phyloP scores from a whole-genome alignment of 2,113 vertebrate species.

The Perca flavescens region DNA sequence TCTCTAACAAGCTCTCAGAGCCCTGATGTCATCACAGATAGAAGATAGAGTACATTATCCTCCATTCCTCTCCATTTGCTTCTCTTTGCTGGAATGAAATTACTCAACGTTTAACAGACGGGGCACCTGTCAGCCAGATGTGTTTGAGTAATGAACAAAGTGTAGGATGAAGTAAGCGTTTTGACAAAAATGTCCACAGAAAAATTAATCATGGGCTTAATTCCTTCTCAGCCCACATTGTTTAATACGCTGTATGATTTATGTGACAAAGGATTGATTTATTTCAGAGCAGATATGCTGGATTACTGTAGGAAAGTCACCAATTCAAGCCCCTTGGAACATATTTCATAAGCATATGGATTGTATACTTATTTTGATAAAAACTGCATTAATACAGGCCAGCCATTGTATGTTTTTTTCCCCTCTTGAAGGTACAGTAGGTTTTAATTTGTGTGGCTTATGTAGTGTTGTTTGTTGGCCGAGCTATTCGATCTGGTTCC shows the following conservation, averaged over 20 bases:
- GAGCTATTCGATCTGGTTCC: conserved; percentile 55
- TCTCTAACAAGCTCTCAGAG: conserved; percentile 76
- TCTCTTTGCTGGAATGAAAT: conserved; percentile 83
- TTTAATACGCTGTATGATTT: conserved; percentile 81
- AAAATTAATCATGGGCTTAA: conserved; percentile 90
- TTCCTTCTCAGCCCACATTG: conserved; percentile 80
- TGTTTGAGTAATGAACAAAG: conserved; percentile 91
- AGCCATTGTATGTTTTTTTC: conserved; percentile 37
- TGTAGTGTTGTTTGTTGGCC: conserved; percentile 67
- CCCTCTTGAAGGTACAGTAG: conserved; percentile 11
- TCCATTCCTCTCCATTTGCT: conserved; percentile 73
- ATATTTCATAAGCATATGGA: conserved; percentile 50
- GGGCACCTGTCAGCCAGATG: conserved; percentile 90
- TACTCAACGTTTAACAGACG: conserved; percentile 84
- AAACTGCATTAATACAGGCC: conserved; percentile 22
- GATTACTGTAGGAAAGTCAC: conserved; percentile 14
- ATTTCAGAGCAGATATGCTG: conserved; percentile 45
- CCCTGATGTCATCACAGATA: conserved; percentile 84
- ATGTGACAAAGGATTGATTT: conserved; percentile 64
- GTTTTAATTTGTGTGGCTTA: conserved; percentile 55
- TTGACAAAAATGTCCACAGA: conserved; percentile 89
- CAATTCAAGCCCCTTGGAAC: conserved; percentile 45
- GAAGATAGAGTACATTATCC: conserved; percentile 79
- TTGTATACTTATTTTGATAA: conserved; percentile 49
- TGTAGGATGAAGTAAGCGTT: conserved; percentile 90